Evolutionary conservation across 2,888 invertebrate species (phyloP), one percentile per base, ranked within the genome.

Genomic region (Masnerella sp.): DNA sequence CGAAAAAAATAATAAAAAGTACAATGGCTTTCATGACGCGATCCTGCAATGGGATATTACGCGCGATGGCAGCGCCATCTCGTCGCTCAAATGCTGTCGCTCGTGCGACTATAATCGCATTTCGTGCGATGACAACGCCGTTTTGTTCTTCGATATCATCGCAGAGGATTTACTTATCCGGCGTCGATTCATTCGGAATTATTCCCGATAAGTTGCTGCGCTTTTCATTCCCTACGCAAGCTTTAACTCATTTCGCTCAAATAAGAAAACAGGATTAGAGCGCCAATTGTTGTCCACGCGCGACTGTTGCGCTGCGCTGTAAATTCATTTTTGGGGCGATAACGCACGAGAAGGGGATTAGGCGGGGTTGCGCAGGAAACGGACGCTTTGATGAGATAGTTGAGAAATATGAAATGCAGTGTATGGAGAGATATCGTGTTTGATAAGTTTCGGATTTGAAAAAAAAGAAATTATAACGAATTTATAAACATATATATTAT

Each of bases 11-110:
- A 75, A 75, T 74, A 72, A 68, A 58, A 75, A 56, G 67, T 64
- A 75, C 78, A 77, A 77, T 75, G 76, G 77, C 77, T 64, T 76
- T 76, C 75, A 77, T 75, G 74, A 76, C 75, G 77, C 75, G 71
- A 77, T 75, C 68, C 72, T 59, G 64, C 51, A 45, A 72, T 75
- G 64, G 72, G 75, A 72, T 72, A 75, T 75, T 72, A 75, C 69
- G 70, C 68, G 75, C 69, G 75, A 76, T 73, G 70, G 47, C 51
- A 61, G 68, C 40, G 45, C 54, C n/a, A 75, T 64, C 61, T 61
- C 62, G 45, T n/a, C n/a, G 65, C 52, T 51, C 69, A 51, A 70
- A 65, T 70, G 74, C 59, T 34, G 61, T 56, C 36, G 65, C 61
- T 70, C 67, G 70, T 67, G 65, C 67, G 61, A 70, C 72, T 64